Evolutionary conservation across 2,888 invertebrate species (phyloP), one percentile per base, ranked within the genome.

Genomic region (Tineola bisselliella): DNA sequence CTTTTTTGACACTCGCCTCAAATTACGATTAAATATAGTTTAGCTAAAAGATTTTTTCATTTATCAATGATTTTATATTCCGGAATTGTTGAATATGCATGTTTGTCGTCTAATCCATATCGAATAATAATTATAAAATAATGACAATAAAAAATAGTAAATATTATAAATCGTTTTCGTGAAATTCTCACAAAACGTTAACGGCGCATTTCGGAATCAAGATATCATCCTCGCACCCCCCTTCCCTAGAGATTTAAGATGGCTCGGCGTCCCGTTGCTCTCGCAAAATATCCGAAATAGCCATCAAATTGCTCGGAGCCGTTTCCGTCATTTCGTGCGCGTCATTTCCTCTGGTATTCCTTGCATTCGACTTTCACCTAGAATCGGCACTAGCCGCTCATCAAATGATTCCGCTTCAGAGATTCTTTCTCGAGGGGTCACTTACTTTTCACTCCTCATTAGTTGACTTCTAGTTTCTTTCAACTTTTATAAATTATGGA

Each of bases 271-370:
- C 56, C 33, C 58, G 58, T 15, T 31, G 58, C 33, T 58, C 17
- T 58, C 58, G 58, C 58, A 68, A 70, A 69, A 69, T 68, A 70
- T 68, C 66, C 67, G 64, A 69, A 71, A 72, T 69, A 68, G 67
- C 65, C 69, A 65, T 68, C 66, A 68, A 70, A 71, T 69, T 71
- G 69, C 67, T 33, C 58, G 58, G 66, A 68, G 67, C 65, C 67
- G 68, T 66, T 70, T 70, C 68, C 70, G 70, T 71, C 74, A 73
- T 73, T 73, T 74, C 69, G 66, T 67, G 70, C 70, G 65, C 69
- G 73, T 75, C 75, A 76, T 75, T 79, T 76, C 75, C 75, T 68
- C 52, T 15, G 33, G 33, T 33, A 58, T 58, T 31, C 33, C 33
- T 33, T 58, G 58, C 58, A 58, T 58, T 58, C 58, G 58, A 33